phyloP scores from a whole-genome alignment of 2,113 vertebrate genomes.

The Urocitellus parryii region DNA sequence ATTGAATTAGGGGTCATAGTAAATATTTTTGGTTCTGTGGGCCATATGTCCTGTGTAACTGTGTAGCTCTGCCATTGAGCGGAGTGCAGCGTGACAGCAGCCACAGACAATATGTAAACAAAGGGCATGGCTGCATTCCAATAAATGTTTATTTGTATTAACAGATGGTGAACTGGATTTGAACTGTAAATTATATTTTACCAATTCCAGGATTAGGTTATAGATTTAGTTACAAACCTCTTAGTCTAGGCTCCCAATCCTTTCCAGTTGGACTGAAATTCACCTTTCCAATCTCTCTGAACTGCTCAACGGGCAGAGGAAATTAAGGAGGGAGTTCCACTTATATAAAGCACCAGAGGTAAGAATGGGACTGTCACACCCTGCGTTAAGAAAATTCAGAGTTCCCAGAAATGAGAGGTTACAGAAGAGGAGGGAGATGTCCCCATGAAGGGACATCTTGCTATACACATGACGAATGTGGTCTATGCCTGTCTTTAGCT shows the following conservation, averaged over 20 bases:
- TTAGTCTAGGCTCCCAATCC: background rate
- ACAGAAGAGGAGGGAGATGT: background rate
- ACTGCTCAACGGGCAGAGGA: background rate
- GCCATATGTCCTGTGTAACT: background rate
- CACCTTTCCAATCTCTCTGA: background rate
- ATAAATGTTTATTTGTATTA: slow-evolving; percentile 37
- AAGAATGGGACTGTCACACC: background rate
- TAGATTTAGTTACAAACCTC: background rate
- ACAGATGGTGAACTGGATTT: background rate
- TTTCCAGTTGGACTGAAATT: background rate
- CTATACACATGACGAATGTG: background rate
- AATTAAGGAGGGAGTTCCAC: background rate
- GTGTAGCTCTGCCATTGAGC: background rate
- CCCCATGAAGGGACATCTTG: background rate
- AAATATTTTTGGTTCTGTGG: slow-evolving; percentile 1
- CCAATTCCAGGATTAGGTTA: background rate
- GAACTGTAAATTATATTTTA: background rate
- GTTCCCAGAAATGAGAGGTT: background rate
- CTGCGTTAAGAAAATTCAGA: background rate
- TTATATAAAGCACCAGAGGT: background rate
- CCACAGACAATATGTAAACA: background rate
- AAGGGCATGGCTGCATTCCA: background rate
- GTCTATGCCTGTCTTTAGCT: background rate
- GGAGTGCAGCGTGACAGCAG: background rate
- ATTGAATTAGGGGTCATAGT: background rate